Evolutionary conservation across 2,113 vertebrate genomes (phyloP).

Genomic region (Hypocryptadius cinnamomeus): DNA sequence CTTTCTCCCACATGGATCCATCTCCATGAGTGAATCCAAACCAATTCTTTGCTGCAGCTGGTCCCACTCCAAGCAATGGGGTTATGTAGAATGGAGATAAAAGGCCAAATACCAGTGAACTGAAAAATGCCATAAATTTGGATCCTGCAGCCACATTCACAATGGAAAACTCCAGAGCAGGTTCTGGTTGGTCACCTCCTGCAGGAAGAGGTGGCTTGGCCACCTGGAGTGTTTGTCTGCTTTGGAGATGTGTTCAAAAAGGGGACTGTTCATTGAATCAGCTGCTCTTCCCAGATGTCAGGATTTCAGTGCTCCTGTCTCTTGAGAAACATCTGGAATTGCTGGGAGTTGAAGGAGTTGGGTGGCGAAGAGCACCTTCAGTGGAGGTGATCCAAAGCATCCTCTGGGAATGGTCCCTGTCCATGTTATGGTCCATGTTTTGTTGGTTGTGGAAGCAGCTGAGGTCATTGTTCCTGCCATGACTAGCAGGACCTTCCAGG

Average conservation of each 20-base stretch:
- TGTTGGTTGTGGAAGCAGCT: not conserved
- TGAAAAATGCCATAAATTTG: not conserved
- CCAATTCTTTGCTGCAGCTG: not conserved
- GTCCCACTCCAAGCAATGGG: not conserved
- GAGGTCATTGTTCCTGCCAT: not conserved
- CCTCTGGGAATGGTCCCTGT: not conserved
- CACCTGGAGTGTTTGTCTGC: not conserved
- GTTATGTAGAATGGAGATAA: not conserved
- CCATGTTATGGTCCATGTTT: fast-evolving
- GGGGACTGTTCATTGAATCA: not conserved
- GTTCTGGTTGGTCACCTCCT: not conserved
- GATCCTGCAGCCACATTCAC: not conserved
- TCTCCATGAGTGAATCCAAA: not conserved
- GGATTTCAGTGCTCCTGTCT: not conserved
- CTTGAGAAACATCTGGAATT: not conserved
- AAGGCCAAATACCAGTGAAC: not conserved
- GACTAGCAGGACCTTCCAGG: not conserved
- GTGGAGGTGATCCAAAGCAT: not conserved
- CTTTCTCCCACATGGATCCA: not conserved
- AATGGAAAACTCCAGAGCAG: not conserved
- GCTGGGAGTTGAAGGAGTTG: not conserved
- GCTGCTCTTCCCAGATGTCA: not conserved
- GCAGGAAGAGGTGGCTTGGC: not conserved
- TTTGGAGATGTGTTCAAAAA: not conserved
- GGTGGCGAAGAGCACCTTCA: not conserved